Base-by-base conservation (phyloP, 2,113 vertebrate genomes). In the Phasianus colchicus region DNA sequence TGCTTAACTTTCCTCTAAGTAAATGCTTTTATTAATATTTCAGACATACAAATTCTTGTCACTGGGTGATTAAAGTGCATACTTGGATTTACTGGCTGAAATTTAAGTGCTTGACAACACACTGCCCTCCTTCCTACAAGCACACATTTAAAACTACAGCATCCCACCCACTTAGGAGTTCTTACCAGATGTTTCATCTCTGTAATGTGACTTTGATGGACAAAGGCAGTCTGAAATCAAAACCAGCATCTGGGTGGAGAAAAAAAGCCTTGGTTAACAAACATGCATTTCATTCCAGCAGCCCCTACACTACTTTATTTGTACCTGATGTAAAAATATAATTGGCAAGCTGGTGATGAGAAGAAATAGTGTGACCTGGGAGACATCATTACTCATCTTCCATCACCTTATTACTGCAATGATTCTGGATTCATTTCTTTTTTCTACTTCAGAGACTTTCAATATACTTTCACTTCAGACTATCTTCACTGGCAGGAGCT, bases 151-250 rank as follows among this genome's bases (percentile, higher is more conserved):
- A 38, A 77, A 14, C 40, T 30, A 54, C 8, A 72, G 11, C 8
- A 43, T 19, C 58, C 38, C 7, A 7, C 11, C 24, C 77, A 6
- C 42, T 74, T 32, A 2, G 63, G 43, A 17, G 32, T 11, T 91
- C 98, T 97, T 97, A 98, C 98, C 98, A 67, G 94, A 77, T 43
- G 52, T 94, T 78, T 98, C 96, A 72, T 66, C 83, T 87, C 43
- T 96, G 75, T 89, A 63, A 80, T 94, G 97, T 57, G 97, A 90
- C 84, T 97, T 97, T 20, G 98, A 87, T 63, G 98, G 97, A 84
- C 96, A 98, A 71, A 98, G 96, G 78, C 98, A 99, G 95, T 99
- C 98, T 73, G 98, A 97, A 86, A 98, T 97, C 88, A 99, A 83
- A 84, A 99, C 98, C 93, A 99, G 88, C 57, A 99, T 83, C 98